Conservation (phyloP, 1,140 invertebrate species). For the Apis cerana region DNA sequence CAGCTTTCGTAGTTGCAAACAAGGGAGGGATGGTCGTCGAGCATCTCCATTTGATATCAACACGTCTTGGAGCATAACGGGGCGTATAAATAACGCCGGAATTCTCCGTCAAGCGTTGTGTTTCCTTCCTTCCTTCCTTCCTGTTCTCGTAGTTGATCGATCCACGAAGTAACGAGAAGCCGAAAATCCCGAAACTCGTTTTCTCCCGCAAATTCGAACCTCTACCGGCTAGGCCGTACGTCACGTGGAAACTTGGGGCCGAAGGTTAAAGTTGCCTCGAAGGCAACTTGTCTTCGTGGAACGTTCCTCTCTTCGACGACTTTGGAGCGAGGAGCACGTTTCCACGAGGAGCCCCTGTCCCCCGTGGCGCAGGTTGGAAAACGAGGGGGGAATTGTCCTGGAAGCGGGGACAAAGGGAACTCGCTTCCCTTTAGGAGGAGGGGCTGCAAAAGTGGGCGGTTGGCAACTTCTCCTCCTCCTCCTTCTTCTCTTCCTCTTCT, state of each 20-base stretch:
- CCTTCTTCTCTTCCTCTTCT: not conserved
- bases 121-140: too few relatives aligned
- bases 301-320: constrained; percentile 28
- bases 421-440: constrained; percentile 1
- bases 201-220: too few relatives aligned
- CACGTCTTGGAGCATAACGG: too few relatives aligned
- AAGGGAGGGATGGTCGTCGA: too few relatives aligned
- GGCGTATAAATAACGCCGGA: too few relatives aligned
- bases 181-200: too few relatives aligned
- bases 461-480: constrained; percentile 2
- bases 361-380: constrained; percentile 19
- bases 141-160: too few relatives aligned
- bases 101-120: too few relatives aligned
- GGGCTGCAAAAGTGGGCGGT: constrained; percentile 9
- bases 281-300: constrained; percentile 34
- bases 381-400: constrained; percentile 45
- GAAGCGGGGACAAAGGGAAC: constrained; percentile 34
- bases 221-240: not conserved
- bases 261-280: constrained; percentile 52
- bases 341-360: constrained; percentile 31
- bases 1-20: too few relatives aligned
- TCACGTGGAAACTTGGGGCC: constrained; percentile 48
- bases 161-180: too few relatives aligned
- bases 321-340: constrained; percentile 32
- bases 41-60: too few relatives aligned